Percentiles rank a stretch among this genome's conserved stretches.
Conservation (phyloP, 2,888 invertebrate species). For the Deilephila elpenor region DNA sequence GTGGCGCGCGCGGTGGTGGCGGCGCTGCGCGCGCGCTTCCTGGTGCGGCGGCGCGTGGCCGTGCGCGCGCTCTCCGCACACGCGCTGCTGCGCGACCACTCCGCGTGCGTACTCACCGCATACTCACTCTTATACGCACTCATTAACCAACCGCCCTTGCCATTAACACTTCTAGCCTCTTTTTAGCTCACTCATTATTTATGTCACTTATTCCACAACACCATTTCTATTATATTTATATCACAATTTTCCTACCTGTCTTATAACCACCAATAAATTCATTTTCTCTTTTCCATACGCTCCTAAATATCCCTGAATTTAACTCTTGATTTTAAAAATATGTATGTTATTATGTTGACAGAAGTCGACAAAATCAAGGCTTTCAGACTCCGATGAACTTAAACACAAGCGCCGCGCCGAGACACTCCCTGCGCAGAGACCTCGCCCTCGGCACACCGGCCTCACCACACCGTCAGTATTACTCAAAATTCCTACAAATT, state of each 20-base stretch:
- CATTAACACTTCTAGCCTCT: not conserved
- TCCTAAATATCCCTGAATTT: too few relatives aligned
- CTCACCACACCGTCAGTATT: constrained; percentile 47
- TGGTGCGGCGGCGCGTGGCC: constrained; percentile 66
- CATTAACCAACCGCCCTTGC: not conserved
- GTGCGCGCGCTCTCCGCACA: constrained; percentile 58
- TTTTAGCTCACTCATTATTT: not conserved
- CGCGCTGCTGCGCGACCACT: constrained; percentile 49
- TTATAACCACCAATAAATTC: too few relatives aligned
- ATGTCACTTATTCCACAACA: too few relatives aligned
- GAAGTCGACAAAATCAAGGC: not conserved
- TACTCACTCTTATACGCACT: not conserved
- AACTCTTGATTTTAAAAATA: too few relatives aligned
- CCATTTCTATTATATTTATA: too few relatives aligned
- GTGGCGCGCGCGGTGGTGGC: constrained; percentile 59
- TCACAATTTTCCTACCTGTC: too few relatives aligned
- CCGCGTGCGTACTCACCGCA: constrained; percentile 36
- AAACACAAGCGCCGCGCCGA: constrained; percentile 42
- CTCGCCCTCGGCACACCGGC: constrained; percentile 50
- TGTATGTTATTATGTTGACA: not conserved
- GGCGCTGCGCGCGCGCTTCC: constrained; percentile 68
- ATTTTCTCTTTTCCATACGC: too few relatives aligned
- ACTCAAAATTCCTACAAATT: too few relatives aligned
- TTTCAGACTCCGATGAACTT: not conserved
- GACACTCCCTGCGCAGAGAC: constrained; percentile 51